Conservation (phyloP, 2,113 vertebrate genomes). For the Thunnus thynnus region DNA sequence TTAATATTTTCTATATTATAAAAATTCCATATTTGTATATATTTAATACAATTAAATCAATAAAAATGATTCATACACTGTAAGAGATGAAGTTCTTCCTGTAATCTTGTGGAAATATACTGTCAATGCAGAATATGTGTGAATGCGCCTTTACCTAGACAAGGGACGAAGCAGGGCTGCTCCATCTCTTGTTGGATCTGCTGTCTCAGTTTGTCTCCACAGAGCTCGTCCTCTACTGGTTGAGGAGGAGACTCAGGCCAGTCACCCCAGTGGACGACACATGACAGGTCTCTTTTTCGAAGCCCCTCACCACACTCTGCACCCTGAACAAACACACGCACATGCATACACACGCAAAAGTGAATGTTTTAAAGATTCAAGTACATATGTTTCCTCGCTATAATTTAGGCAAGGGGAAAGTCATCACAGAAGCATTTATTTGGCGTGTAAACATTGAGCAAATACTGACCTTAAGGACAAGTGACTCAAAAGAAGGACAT, state of each 20-base stretch:
- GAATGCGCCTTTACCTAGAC: slow-evolving; percentile 86
- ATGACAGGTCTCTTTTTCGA: slow-evolving; percentile 88
- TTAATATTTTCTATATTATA: no score
- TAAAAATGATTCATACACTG: not conserved
- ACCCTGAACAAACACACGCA: slow-evolving; percentile 78
- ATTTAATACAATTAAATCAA: not conserved
- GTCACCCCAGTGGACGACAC: slow-evolving; percentile 88
- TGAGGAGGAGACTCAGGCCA: slow-evolving; percentile 69
- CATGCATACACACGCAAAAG: no score
- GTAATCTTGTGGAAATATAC: not conserved
- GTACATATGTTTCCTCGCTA: not conserved
- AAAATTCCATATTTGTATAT: not conserved
- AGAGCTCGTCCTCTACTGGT: slow-evolving; percentile 82
- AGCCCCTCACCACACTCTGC: slow-evolving; percentile 95
- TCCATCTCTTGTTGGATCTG: slow-evolving; percentile 82
- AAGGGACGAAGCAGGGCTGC: slow-evolving; percentile 92
- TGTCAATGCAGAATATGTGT: not conserved
- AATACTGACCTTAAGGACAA: not conserved
- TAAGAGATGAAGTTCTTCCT: not conserved
- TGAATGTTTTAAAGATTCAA: no score
- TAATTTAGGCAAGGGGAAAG: not conserved
- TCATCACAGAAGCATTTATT: not conserved
- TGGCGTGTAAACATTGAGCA: not conserved
- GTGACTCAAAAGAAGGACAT: not conserved
- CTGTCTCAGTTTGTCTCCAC: slow-evolving; percentile 84